A percentile compares a stretch with the other conserved stretches of the same genome.
phyloP scores from a whole-genome alignment of 1,140 invertebrate genomes.

The Drosophila nigrodunni region DNA sequence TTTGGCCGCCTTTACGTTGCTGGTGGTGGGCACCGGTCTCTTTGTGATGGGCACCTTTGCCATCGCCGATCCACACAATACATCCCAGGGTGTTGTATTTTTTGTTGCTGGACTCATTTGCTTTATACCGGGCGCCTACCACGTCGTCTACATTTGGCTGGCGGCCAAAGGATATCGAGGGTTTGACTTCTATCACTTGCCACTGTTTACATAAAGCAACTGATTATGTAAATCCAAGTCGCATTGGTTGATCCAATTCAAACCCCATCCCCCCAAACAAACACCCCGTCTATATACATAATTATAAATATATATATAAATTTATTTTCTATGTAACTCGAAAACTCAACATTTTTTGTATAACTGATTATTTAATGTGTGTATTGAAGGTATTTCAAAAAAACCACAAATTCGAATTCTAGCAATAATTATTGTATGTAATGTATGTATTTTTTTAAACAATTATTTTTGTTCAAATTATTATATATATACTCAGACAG shows the following conservation, averaged over 20 bases:
- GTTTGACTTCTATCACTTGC: conserved; percentile 93
- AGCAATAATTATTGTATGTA: conserved; percentile 62
- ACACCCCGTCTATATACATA: conserved; percentile 38
- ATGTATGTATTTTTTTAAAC: conserved; percentile 54
- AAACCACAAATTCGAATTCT: conserved; percentile 50
- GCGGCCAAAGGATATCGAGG: conserved; percentile 92
- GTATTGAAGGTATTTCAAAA: conserved; percentile 44
- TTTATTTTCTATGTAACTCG: conserved; percentile 57
- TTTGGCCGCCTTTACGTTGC: conserved; percentile 90
- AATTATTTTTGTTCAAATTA: conserved; percentile 69
- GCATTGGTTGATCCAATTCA: conserved; percentile 55
- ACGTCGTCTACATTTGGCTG: conserved; percentile 93
- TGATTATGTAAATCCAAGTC: conserved; percentile 26
- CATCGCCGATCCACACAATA: conserved; percentile 88
- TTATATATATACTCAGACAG: conserved; percentile 57
- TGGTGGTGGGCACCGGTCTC: conserved; percentile 91
- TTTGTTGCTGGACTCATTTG: conserved; percentile 92
- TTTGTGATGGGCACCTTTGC: conserved; percentile 90
- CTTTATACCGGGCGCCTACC: conserved; percentile 92
- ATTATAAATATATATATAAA: conserved; percentile 55
- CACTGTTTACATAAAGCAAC: conserved; percentile 89
- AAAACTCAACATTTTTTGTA: conserved; percentile 29
- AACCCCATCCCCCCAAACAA: conserved; percentile 31
- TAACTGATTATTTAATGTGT: conserved; percentile 58
- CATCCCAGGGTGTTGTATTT: conserved; percentile 91